phyloP scores from a whole-genome alignment of 1,140 invertebrate genomes.

The Calliphora vicina region DNA sequence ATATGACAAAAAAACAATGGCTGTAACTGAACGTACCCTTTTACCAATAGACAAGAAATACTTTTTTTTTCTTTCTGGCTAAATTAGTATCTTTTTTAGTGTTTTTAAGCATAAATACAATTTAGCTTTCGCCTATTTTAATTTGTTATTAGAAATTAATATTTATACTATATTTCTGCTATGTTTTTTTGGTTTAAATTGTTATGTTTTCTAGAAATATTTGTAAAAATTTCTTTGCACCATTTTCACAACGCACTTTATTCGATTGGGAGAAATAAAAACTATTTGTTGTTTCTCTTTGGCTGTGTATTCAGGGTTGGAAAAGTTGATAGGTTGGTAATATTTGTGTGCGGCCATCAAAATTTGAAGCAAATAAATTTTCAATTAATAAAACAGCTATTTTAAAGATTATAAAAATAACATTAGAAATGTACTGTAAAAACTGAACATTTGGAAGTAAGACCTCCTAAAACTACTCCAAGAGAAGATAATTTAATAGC shows the following conservation, averaged over 20 bases:
- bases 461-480: too few relatives aligned
- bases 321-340: too few relatives aligned
- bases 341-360: too few relatives aligned
- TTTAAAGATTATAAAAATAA: too few relatives aligned
- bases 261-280: slow-evolving; percentile 14
- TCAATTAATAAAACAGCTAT: too few relatives aligned
- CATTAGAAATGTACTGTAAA: too few relatives aligned
- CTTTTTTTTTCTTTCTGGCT: not conserved
- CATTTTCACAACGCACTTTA: slow-evolving; percentile 9
- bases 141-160: not conserved
- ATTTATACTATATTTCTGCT: not conserved
- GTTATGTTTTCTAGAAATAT: not conserved
- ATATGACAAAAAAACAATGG: not conserved
- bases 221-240: not conserved
- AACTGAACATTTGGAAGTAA: too few relatives aligned
- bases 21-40: slow-evolving; percentile 7
- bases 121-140: not conserved
- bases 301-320: too few relatives aligned
- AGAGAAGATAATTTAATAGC: too few relatives aligned
- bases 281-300: slow-evolving; percentile 12
- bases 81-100: not conserved
- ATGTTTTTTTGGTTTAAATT: not conserved
- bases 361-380: too few relatives aligned
- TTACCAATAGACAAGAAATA: not conserved
- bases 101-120: not conserved